Percentiles rank a stretch among this genome's conserved stretches.
phyloP scores from a whole-genome alignment of 2,113 vertebrate species.

The Chionodraco myersi region DNA sequence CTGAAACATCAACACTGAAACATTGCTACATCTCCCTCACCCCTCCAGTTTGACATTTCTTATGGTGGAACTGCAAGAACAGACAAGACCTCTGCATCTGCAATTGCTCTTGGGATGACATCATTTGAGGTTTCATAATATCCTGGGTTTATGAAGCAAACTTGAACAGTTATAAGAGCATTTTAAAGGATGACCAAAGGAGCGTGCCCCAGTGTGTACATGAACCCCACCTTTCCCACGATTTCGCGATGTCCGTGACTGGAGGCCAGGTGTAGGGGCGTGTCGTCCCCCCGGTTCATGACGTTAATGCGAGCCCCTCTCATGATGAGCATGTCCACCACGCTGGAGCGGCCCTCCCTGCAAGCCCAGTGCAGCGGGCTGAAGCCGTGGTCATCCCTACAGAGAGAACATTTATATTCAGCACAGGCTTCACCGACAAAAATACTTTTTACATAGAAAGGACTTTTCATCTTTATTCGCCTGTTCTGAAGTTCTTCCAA shows the following conservation, averaged over 20 bases:
- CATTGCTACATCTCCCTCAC: not conserved
- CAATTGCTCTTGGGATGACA: conserved; percentile 16
- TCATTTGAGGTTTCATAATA: conserved; percentile 57
- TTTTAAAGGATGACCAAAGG: not conserved
- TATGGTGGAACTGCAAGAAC: conserved; percentile 53
- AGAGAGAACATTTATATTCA: conserved; percentile 14
- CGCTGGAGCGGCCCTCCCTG: conserved; percentile 91
- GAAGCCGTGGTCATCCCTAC: conserved; percentile 97
- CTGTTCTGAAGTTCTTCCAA: not conserved
- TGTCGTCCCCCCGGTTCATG: conserved; percentile 97
- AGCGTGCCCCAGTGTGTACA: conserved; percentile 5
- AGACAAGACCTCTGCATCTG: conserved; percentile 39
- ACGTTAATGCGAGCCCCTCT: conserved; percentile 96
- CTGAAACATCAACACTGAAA: not conserved
- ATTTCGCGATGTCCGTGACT: conserved; percentile 97
- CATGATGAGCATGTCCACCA: conserved; percentile 99
- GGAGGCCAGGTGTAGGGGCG: conserved; percentile 93
- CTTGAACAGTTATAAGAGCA: not conserved
- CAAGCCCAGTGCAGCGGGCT: conserved; percentile 98
- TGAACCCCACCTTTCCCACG: conserved; percentile 90
- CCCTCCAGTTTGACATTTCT: conserved; percentile 1
- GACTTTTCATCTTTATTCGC: not conserved
- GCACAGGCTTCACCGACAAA: not conserved
- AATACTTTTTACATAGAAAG: conserved; percentile 10
- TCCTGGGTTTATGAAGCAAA: conserved; percentile 27